phyloP scores from a whole-genome alignment of 2,797 vertebrate species.

The Prunella strophiata region DNA sequence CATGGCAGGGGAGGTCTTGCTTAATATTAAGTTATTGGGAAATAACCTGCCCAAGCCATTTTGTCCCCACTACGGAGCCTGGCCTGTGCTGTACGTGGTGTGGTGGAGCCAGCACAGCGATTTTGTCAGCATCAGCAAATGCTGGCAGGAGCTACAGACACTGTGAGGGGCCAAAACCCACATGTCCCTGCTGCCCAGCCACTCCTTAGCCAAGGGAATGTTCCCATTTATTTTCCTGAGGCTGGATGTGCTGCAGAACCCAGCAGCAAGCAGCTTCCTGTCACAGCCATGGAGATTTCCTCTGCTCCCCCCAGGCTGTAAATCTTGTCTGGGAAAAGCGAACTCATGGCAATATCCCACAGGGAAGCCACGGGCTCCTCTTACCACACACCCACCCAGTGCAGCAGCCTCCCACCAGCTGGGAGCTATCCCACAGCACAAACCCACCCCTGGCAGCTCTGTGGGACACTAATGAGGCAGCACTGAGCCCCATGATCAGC shows the following conservation, averaged over 20 bases:
- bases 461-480: not conserved
- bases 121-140: rapidly evolving
- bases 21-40: not conserved
- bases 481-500: not conserved
- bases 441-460: not conserved
- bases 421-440: not conserved
- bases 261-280: rapidly evolving
- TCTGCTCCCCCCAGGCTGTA: not conserved
- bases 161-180: not conserved
- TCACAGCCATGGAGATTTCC: not conserved
- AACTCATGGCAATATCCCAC: rapidly evolving
- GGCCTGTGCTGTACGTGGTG: rapidly evolving
- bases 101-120: not conserved
- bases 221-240: not conserved
- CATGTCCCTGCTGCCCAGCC: not conserved
- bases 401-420: not conserved
- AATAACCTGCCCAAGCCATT: not conserved
- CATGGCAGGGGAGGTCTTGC: rapidly evolving
- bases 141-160: not conserved
- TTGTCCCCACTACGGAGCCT: rapidly evolving
- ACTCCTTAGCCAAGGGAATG: not conserved
- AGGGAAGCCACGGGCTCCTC: not conserved
- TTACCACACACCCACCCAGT: rapidly evolving
- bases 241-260: not conserved
- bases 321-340: not conserved